phyloP scores from a whole-genome alignment of 2,113 vertebrate genomes.

The Cyanistes caeruleus region DNA sequence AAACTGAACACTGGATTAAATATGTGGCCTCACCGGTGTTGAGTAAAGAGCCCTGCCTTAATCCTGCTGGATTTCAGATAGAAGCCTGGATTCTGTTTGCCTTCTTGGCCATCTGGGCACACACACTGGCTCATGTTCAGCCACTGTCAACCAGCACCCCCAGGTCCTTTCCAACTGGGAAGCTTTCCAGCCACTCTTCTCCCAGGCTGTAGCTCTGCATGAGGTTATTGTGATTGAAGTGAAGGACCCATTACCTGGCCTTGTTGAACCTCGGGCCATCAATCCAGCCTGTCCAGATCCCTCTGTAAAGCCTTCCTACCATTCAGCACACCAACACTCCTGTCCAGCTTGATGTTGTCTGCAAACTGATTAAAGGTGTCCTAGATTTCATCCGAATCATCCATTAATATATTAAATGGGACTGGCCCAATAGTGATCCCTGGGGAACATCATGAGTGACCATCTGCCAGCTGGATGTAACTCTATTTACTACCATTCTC shows the following conservation, averaged over 20 bases:
- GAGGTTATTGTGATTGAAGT: neutral
- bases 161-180: neutral
- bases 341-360: neutral
- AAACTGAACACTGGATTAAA: neutral
- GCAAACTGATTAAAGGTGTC: neutral
- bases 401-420: neutral
- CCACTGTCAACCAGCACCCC: neutral
- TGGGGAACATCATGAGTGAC: neutral
- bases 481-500: neutral
- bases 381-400: neutral
- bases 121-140: neutral
- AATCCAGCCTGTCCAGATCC: neutral
- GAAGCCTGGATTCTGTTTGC: neutral
- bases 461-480: neutral
- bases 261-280: neutral
- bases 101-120: neutral
- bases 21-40: neutral
- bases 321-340: neutral
- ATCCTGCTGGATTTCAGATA: neutral
- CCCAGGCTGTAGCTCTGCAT: neutral
- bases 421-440: neutral
- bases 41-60: neutral
- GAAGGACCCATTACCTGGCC: accelerated
- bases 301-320: neutral
- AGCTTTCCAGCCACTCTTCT: neutral